Evolutionary conservation across 2,113 vertebrate genomes (phyloP), one percentile per base, ranked within the genome.

Genomic region (Mirounga angustirostris): DNA sequence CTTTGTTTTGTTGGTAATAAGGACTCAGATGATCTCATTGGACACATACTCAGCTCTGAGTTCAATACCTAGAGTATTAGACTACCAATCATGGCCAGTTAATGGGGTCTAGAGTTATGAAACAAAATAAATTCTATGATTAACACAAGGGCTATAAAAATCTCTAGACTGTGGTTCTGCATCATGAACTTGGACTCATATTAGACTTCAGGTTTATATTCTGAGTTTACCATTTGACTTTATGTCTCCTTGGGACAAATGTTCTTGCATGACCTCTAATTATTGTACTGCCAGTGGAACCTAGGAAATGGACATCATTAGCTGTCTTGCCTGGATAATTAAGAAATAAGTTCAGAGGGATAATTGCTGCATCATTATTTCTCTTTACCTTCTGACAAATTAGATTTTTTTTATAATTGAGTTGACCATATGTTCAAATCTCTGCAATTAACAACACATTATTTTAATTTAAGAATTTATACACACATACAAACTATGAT

Each of bases 21-120:
- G 16, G 54, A 28, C 30, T 97, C 19, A 10, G 69, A 84, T 90
- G 40, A 97, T 91, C 52, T 96, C 88, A 81, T 94, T 10, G 58
- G 97, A 69, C 30, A 89, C 50, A 73, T 82, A 98, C 40, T 86
- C 19, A 97, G 67, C 46, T 52, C 98, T 97, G 84, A 95, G 33
- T 89, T 98, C 94, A 97, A 80, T 94, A 73, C 33, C 24, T 94
- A 96, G 22, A 87, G 96, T 40, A 50, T 95, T 97, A 98, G 98
- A 97, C 79, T 73, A 96, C 65, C 84, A 98, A 89, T 97, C 95
- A 91, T 1, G 21, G 90, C 46, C 93, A 84, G 65, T 97, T 98
- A 98, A 97, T 97, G 92, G 69, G 82, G 22, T 98, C 95, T 96
- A 93, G 65, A 98, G 54, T 97, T 98, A 98, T 59, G 89, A 98